Evolutionary conservation across 1,140 invertebrate species (phyloP), one percentile per base, ranked within the genome.

Genomic region (Melanaphis sacchari): DNA sequence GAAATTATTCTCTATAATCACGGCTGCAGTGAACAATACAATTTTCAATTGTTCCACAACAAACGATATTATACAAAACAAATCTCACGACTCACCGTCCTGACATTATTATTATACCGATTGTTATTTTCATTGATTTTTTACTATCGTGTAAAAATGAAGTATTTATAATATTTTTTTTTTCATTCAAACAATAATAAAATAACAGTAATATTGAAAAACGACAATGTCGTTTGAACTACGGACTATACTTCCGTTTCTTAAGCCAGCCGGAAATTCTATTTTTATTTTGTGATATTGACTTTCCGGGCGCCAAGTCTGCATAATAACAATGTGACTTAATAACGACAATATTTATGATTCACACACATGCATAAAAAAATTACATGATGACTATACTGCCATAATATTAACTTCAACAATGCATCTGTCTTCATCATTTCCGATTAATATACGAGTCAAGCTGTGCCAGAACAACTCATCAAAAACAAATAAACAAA

Each of bases 151-250:
- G 54, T 26, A 76, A n/a, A n/a, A n/a, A 76, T 5, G 15, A 76
- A n/a, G 31, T 18, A 18, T n/a, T 76, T n/a, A 76, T 18, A 76
- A n/a, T 76, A 18, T 18, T 76, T 76, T 76, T 59, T 31, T 66
- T 76, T n/a, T n/a, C 59, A 0, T n/a, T n/a, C 15, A 76, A 76
- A 76, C n/a, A 76, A n/a, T 22, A 49, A 49, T 18, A 49, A 49
- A 49, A 76, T n/a, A n/a, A 76, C 15, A 76, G n/a, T 76, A 76
- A 76, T 76, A 76, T 76, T 76, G 59, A 76, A 76, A 76, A 76
- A 76, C 15, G 15, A 18, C 59, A n/a, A 76, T 76, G 59, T 5
- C 15, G 31, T 15, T 76, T 76, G 59, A 76, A n/a, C 31, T 76
- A n/a, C 15, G 31, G 59, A 76, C 59, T 76, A 76, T 15, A 76